A percentile compares a stretch with the other conserved stretches of the same genome.
phyloP scores from a whole-genome alignment of 2,888 invertebrate species.

The Crocallis elinguaria region DNA sequence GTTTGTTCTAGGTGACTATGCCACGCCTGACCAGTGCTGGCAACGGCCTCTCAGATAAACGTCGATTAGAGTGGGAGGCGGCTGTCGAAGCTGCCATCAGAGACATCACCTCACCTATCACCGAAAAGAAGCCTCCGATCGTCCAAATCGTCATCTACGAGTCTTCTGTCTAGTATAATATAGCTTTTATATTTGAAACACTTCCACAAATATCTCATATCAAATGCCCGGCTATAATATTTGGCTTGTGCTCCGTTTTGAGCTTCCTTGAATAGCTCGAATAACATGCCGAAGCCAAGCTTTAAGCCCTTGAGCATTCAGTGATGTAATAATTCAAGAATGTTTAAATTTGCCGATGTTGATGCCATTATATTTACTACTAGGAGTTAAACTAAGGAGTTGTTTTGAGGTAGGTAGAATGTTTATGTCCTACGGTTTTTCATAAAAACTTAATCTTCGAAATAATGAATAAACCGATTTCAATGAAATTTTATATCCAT shows the following conservation, averaged over 20 bases:
- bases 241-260: slow-evolving; percentile 13
- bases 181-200: slow-evolving; percentile 24
- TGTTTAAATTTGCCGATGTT: slow-evolving; percentile 21
- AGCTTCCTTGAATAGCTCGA: slow-evolving; percentile 13
- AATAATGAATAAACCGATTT: too few relatives aligned
- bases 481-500: too few relatives aligned
- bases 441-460: too few relatives aligned
- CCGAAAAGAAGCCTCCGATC: slow-evolving; percentile 85
- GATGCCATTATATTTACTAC: not conserved
- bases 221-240: slow-evolving; percentile 18
- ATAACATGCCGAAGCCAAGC: slow-evolving; percentile 15
- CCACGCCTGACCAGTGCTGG: slow-evolving; percentile 84
- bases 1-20: slow-evolving; percentile 88
- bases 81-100: slow-evolving; percentile 91
- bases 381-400: not conserved
- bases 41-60: slow-evolving; percentile 76
- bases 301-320: slow-evolving; percentile 15
- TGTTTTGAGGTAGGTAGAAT: not conserved
- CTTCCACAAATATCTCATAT: slow-evolving; percentile 19
- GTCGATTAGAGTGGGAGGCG: slow-evolving; percentile 89
- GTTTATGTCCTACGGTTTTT: too few relatives aligned
- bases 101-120: slow-evolving; percentile 87
- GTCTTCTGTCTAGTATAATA: slow-evolving; percentile 88
- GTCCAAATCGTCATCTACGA: slow-evolving; percentile 95
- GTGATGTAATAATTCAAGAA: slow-evolving; percentile 35